Base-by-base conservation (phyloP, 2,113 vertebrate species). In the Shinisaurus crocodilurus region DNA sequence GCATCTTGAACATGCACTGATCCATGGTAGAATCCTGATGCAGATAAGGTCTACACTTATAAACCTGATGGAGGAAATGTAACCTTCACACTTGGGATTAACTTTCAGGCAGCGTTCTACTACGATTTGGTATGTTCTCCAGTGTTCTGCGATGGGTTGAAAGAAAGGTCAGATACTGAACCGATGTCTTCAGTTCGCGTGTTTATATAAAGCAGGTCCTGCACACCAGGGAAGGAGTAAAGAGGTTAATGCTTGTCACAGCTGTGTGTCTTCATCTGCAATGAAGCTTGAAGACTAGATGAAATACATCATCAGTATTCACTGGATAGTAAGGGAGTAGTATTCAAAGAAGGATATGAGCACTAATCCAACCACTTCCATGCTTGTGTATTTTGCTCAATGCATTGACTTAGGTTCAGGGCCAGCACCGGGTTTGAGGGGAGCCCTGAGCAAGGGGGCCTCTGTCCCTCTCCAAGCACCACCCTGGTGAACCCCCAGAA, bases 191-290 rank as follows among this genome's bases (percentile, higher is more conserved):
- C 48, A 40, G 16, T 57, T 88, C 63, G 70, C 65, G 4, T 88
- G 65, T 81, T 88, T 82, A 82, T 88, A 88, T 88, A 82, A 82
- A 88, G 23, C 87, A 88, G 86, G 87, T 82, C 80, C 63, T 82
- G 82, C 77, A 82, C 79, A 88, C 79, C 65, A 72, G 87, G 34
- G 79, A 69, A 81, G 54, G 86, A 77, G 72, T 76, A 72, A 65
- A 57, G 82, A 91, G 54, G n/a, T 70, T 87, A 34, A 82, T 91
- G 77, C 82, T 93, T 93, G 75, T 9, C 79, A 8, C 37, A 92
- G 86, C 81, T 93, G 89, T 80, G 90, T 29, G 65, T 65, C 57
- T 90, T 74, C 37, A 92, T 82, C 76, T 82, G 89, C 50, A 60
- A 37, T 63, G 77, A 67, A 86, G 77, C 76, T 72, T 90, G 54